Evolutionary conservation across 1,140 invertebrate genomes (phyloP), one percentile per base, ranked within the genome.

Genomic region (Platorchestia sp.): DNA sequence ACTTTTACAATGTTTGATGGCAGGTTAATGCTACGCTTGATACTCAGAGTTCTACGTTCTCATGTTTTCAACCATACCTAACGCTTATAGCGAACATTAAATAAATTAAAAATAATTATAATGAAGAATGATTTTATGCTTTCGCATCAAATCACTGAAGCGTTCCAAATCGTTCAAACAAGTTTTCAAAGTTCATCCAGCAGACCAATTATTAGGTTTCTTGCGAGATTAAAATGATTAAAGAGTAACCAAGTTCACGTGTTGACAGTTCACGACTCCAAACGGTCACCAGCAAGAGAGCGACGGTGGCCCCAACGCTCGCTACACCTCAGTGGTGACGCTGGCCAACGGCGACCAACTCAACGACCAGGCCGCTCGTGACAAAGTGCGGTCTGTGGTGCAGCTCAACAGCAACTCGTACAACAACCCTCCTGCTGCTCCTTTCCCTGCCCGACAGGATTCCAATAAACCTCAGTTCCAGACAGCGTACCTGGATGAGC

Each of bases 321-420:
- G 96, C 22, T 96, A 95, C 95, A 96, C 96, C 7, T 96, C 96
- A 14, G 96, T 96, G 7, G 95, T 96, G 0, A 96, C 95, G 0
- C 41, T 96, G 0, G 87, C 95, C 36, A 90, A 95, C 41, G 87
- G 87, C 19, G 96, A 95, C 41, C 89, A 95, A 36, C n/a, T 43
- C 36, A 75, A n/a, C 45, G 86, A 75, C 1, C 95, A 91, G 53
- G 86, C 87, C n/a, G 75, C 93, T 0, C 96, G 95, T 40, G 96
- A 96, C 87, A 96, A 96, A 89, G 95, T 96, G 27, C 40, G 95
- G 10, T 96, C 96, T 0, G 95, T 96, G 10, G 96, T 96, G 42
- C 96, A 96, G 89, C 95, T 96, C 41, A 96, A 96, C 95, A 95
- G 45, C 91, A n/a, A 22, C 59, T 22, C 10, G 7, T 10, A 51